Base-by-base conservation (phyloP, 2,797 vertebrate genomes). In the Eleutherodactylus coqui region DNA sequence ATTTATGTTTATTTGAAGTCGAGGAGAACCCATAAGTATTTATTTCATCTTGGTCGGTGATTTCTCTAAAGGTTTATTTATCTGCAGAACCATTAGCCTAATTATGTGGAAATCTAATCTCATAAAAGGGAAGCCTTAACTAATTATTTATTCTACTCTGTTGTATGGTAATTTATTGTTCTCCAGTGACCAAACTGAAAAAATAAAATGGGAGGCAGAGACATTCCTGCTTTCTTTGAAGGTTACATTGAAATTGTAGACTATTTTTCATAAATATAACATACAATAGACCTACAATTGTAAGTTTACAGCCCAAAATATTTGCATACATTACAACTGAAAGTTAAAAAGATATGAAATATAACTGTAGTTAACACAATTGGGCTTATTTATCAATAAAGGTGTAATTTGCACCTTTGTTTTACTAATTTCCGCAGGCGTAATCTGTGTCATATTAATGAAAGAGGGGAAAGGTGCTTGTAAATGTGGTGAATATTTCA, bases 1-100 rank as follows among this genome's bases (percentile, higher is more conserved):
- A 7, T 29, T 76, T 84, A 29, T 84, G 53, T 75, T 84, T 84
- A 58, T 84, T 84, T 84, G 55, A 75, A 60, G 24, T 60, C 29
- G 19, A 14, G 7, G 41, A 75, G 53, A 62, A 27, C 72, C 43
- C 49, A 55, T 38, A 60, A 14, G 69, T 60, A 60, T 64, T 84
- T 76, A 84, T 84, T 84, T 76, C 34, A 55, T 64, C 41, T 75
- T 47, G 38, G 70, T 60, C 6, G 32, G 36, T 13, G 58, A 83
- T 73, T 70, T 17, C 81, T 38, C 51, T 38, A 34, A 84, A 47
- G 72, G 32, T 75, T 76, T 60, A 83, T 60, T 75, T 84, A 75
- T 84, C 55, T 75, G n/a, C 29, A 60, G 51, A 75, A 19, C 38
- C 82, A 75, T 43, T 58, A 60, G 34, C 73, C 75, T 45, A 75